Evolutionary conservation across 2,797 vertebrate genomes (phyloP), one percentile per base, ranked within the genome.

Genomic region (Arremon brunneinucha): DNA sequence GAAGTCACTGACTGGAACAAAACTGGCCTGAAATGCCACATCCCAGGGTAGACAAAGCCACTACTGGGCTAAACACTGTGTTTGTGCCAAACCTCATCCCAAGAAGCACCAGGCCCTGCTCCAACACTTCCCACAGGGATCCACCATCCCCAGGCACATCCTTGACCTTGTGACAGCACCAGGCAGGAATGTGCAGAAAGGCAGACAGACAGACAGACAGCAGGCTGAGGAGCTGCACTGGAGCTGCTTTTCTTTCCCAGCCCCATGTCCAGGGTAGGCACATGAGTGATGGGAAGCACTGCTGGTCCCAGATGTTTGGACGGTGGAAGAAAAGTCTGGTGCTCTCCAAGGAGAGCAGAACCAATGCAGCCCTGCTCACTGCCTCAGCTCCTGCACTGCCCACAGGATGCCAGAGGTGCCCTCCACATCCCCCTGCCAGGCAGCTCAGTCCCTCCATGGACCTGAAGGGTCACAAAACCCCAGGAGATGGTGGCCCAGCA

Each of bases 401-500:
- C 14, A n/a, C 20, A 22, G 32, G 27, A 4, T 24, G 20, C 34
- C 50, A 72, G 49, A 15, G 27, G 6, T 71, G 49, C 22, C 43
- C n/a, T 55, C 47, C 7, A 3, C 12, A 19, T 4, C n/a, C 52
- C 64, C 52, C 44, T 35, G 22, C 30, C 35, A 21, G 32, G 44
- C 59, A 60, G 49, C 63, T 12, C 11, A 8, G 9, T 1, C 34
- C 23, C 14, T 60, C 37, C 52, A 7, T 0, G 3, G 34, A 4
- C 23, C 37, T 2, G 6, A 12, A 2, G 14, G 17, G 26, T 27
- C 17, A 35, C 46, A 8, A 19, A 39, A 6, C 1, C 7, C 52
- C 46, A 10, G 43, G 34, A 28, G 27, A n/a, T 5, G 1, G 1
- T 1, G 6, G 18, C 2, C 46, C 2, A 2, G 41, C 46, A 47